Percentiles rank a stretch among this genome's conserved stretches.
Evolutionary conservation across 2,797 vertebrate genomes (phyloP).

Genomic region (Pseudomugil tenellus): DNA sequence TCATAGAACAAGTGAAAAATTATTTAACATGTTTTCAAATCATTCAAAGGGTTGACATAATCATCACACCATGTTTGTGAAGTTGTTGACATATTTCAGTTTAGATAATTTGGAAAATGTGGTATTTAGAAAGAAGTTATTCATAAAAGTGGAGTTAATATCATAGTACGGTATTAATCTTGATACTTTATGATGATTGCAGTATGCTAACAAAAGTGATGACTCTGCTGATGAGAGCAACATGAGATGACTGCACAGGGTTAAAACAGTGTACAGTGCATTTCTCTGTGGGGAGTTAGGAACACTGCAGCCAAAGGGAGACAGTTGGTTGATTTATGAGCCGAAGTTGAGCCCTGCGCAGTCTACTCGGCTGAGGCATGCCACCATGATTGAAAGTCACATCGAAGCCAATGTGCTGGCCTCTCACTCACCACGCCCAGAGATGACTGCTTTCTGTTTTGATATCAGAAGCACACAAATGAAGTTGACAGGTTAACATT

Average conservation of each 20-base stretch:
- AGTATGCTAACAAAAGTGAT: not conserved
- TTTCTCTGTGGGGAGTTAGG: conserved; percentile 62
- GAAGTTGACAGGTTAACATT: conserved; percentile 67
- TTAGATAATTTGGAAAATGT: not conserved
- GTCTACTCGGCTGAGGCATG: conserved; percentile 50
- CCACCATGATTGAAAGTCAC: conserved; percentile 71
- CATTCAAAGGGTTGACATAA: not conserved
- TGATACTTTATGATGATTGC: not conserved
- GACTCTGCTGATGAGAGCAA: conserved; percentile 20
- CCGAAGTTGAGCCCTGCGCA: conserved; percentile 40
- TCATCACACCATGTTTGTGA: not conserved
- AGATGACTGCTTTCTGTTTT: conserved; percentile 66
- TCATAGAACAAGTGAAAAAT: not conserved
- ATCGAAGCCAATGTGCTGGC: conserved; percentile 58
- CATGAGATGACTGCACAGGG: conserved; percentile 47
- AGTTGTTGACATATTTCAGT: not conserved
- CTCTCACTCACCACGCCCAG: conserved; percentile 63
- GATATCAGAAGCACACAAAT: conserved; percentile 53
- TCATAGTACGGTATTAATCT: not conserved
- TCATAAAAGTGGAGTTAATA: not conserved
- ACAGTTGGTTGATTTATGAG: conserved; percentile 79
- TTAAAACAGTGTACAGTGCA: conserved; percentile 49
- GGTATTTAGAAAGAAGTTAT: not conserved
- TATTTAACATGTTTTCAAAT: not conserved
- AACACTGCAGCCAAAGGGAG: conserved; percentile 52